Evolutionary conservation across 2,113 vertebrate species (phyloP).

Genomic region (Colinus virginianus): DNA sequence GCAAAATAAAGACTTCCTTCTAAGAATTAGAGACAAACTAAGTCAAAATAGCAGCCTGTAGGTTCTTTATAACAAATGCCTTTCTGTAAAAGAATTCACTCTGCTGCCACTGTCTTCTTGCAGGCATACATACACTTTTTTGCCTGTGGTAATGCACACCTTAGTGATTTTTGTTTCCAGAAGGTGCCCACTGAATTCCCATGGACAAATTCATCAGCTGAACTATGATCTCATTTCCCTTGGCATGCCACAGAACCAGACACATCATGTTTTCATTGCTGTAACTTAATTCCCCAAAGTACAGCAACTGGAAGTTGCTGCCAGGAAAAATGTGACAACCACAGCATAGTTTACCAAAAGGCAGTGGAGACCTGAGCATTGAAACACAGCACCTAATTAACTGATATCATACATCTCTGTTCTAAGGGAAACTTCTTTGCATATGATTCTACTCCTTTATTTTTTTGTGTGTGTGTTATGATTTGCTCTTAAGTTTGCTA

Average conservation of each 20-base stretch:
- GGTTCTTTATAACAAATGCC: not conserved
- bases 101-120: not conserved
- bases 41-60: not conserved
- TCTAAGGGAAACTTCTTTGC: not conserved
- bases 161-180: conserved; percentile 41
- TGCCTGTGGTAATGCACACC: not conserved
- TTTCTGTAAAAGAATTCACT: not conserved
- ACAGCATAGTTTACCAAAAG: conserved; percentile 5
- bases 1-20: not conserved
- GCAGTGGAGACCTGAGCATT: not conserved
- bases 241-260: conserved; percentile 43
- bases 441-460: not conserved
- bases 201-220: conserved; percentile 38
- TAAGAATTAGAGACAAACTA: not conserved
- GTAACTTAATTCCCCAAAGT: conserved; percentile 34
- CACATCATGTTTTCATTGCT: conserved; percentile 37
- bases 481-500: not conserved
- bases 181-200: conserved; percentile 50
- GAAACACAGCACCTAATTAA: not conserved
- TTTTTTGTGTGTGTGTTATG: not conserved
- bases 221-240: conserved; percentile 63
- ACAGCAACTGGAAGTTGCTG: conserved; percentile 14
- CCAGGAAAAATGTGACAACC: conserved; percentile 59
- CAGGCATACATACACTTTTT: not conserved
- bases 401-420: not conserved